Evolutionary conservation across 2,888 invertebrate species (phyloP).

Genomic region (Polydrusus tereticollis): DNA sequence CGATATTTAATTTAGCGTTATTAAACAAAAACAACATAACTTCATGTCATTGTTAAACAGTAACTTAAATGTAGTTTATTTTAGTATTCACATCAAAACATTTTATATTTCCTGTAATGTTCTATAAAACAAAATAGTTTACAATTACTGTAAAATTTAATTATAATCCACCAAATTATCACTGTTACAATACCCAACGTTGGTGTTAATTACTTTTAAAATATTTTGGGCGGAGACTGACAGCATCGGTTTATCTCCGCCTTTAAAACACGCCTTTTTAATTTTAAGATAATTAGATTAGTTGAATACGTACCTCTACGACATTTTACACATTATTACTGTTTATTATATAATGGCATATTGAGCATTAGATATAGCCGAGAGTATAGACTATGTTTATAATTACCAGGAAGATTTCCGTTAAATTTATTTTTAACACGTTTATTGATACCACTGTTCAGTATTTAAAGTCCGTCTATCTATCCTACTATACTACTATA

Average conservation of each 20-base stretch:
- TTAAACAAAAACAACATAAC: too few relatives aligned
- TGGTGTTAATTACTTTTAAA: constrained; percentile 18
- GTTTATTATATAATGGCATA: too few relatives aligned
- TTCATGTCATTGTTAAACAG: too few relatives aligned
- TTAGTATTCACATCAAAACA: neutral
- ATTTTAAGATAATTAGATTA: neutral
- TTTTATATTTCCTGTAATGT: neutral
- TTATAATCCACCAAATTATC: constrained; percentile 26
- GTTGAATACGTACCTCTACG: neutral
- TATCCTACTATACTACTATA: too few relatives aligned
- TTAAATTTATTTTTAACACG: too few relatives aligned
- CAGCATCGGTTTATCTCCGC: constrained; percentile 18
- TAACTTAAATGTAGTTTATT: neutral
- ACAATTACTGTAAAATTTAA: constrained; percentile 15
- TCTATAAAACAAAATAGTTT: neutral
- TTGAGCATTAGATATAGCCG: too few relatives aligned
- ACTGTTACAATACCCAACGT: neutral
- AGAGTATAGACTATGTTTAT: too few relatives aligned
- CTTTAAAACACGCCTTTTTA: constrained; percentile 17
- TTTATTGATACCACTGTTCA: too few relatives aligned
- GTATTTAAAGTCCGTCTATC: too few relatives aligned
- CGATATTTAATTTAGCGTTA: too few relatives aligned
- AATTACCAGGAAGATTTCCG: too few relatives aligned
- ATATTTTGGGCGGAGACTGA: constrained; percentile 11
- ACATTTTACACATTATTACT: too few relatives aligned